Evolutionary conservation across 2,113 vertebrate species (phyloP).

Genomic region (Circaetus cinerascens): DNA sequence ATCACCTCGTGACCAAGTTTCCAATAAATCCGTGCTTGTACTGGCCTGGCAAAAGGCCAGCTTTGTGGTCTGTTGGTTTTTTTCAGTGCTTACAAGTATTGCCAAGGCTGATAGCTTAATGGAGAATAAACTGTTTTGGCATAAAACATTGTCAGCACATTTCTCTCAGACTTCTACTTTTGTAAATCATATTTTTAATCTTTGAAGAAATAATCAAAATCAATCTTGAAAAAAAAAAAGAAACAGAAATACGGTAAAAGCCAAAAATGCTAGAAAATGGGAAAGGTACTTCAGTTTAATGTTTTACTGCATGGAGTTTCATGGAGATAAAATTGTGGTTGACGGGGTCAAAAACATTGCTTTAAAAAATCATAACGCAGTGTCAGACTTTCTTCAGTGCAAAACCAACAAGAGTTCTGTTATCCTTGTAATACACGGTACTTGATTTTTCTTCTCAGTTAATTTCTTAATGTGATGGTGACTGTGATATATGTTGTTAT

Average conservation of each 20-base stretch:
- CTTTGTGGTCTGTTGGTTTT: not conserved
- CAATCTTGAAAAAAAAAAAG: not conserved
- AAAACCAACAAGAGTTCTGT: not conserved
- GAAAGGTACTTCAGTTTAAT: not conserved
- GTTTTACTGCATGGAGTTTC: not conserved
- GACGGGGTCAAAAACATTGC: not conserved
- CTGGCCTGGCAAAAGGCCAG: not conserved
- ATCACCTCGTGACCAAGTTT: fast-evolving
- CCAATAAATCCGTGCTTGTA: not conserved
- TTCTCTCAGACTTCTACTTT: not conserved
- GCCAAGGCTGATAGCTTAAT: not conserved
- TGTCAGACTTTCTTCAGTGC: not conserved
- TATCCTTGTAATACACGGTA: not conserved
- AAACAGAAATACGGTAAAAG: not conserved
- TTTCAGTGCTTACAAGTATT: not conserved
- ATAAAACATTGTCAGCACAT: not conserved
- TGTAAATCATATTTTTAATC: not conserved
- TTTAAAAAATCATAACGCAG: not conserved
- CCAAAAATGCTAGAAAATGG: not conserved
- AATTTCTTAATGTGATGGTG: not conserved
- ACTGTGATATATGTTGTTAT: not conserved
- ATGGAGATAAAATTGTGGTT: not conserved
- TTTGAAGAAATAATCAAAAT: not conserved
- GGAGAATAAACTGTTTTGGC: not conserved
- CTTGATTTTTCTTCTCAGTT: not conserved